Evolutionary conservation across 1,140 invertebrate species (phyloP).

Genomic region (Lethrus apterus): DNA sequence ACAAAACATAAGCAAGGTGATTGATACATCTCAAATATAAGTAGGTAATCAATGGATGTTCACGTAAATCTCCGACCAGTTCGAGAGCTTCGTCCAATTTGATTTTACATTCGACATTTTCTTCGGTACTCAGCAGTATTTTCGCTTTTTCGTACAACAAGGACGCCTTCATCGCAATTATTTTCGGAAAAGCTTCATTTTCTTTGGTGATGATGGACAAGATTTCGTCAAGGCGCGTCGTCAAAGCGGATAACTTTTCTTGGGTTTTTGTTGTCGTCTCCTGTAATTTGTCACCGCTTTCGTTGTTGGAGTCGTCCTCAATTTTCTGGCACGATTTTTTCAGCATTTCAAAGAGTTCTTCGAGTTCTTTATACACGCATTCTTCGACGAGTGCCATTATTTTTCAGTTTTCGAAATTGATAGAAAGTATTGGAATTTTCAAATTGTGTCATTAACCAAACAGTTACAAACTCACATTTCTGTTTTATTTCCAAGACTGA

Average conservation of each 20-base stretch:
- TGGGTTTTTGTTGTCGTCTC: constrained; percentile 8
- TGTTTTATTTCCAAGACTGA: constrained; percentile 10
- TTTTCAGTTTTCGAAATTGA: not conserved
- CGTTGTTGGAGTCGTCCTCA: constrained; percentile 10
- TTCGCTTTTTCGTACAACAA: constrained; percentile 35
- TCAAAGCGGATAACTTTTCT: constrained; percentile 14
- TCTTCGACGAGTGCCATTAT: constrained; percentile 8
- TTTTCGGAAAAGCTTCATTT: constrained; percentile 16
- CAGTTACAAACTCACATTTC: constrained; percentile 4
- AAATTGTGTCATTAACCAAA: constrained; percentile 11
- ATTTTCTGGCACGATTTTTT: constrained; percentile 17
- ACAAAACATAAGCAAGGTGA: constrained; percentile 60
- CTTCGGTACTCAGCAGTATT: constrained; percentile 22
- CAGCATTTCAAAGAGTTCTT: constrained; percentile 17
- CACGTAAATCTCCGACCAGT: constrained; percentile 23
- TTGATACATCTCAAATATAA: constrained; percentile 81
- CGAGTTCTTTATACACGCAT: constrained; percentile 15
- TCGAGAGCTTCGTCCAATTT: constrained; percentile 25
- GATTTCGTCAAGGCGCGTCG: constrained; percentile 13
- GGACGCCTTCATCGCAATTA: constrained; percentile 31
- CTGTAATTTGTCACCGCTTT: constrained; percentile 2
- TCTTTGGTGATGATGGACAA: constrained; percentile 13
- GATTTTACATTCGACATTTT: constrained; percentile 17
- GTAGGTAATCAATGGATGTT: constrained; percentile 28
- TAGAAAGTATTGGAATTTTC: constrained; percentile 5